Conservation (phyloP, 1,140 invertebrate genomes). For the Macrostomum lignano region DNA sequence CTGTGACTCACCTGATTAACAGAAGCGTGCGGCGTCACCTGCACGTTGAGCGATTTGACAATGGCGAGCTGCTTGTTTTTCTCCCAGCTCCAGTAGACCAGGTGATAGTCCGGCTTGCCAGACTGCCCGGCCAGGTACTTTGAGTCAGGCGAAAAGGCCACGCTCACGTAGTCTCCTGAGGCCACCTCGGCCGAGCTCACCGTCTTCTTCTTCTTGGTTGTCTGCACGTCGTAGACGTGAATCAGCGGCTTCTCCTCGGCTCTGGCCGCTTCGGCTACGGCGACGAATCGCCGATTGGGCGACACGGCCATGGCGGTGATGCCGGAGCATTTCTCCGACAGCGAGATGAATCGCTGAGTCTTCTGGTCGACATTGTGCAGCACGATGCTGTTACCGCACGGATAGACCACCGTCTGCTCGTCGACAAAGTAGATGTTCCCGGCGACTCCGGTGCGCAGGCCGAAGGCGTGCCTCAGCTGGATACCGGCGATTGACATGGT, state of each 20-base stretch:
- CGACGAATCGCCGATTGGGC: constrained; percentile 26
- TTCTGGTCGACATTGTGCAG: constrained; percentile 29
- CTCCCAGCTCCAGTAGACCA: constrained; percentile 53
- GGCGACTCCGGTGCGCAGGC: constrained; percentile 18
- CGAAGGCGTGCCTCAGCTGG: constrained; percentile 23
- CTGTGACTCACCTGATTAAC: not conserved
- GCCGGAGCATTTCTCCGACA: constrained; percentile 20
- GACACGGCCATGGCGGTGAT: constrained; percentile 26
- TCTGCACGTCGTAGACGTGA: constrained; percentile 29
- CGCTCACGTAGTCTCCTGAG: constrained; percentile 35
- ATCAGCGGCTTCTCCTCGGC: constrained; percentile 25
- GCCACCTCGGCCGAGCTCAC: constrained; percentile 19
- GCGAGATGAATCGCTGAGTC: constrained; percentile 27
- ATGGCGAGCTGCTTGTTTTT: constrained; percentile 48
- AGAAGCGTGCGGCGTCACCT: not conserved
- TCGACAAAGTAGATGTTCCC: constrained; percentile 25
- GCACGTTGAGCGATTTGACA: constrained; percentile 37
- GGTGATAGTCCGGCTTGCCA: constrained; percentile 45
- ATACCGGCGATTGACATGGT: too few relatives aligned
- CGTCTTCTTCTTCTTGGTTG: constrained; percentile 26
- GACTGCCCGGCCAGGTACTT: constrained; percentile 46
- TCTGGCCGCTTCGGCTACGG: constrained; percentile 22
- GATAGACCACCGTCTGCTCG: constrained; percentile 25
- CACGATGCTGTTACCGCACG: constrained; percentile 27
- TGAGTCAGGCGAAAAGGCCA: constrained; percentile 46